Base-by-base conservation (phyloP, 1,140 invertebrate genomes). In the Drosophila lowei region DNA sequence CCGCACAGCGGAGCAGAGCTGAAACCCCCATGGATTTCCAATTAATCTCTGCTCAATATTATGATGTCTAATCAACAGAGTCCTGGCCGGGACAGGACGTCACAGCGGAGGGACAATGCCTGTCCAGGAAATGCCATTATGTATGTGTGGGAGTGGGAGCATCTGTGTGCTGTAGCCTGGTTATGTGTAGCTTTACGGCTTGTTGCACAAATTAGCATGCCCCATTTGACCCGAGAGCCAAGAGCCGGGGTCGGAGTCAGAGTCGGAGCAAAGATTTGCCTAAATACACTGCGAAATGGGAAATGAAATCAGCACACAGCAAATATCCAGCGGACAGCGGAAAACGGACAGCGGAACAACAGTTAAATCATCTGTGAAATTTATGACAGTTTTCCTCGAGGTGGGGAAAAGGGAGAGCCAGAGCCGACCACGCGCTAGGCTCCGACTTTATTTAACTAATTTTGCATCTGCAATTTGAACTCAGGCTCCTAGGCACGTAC, bases 161-260 rank as follows among this genome's bases (percentile, higher is more conserved):
- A 34, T 2, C 34, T 38, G 34, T 38, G 11, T 58, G 18, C 41
- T 30, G 44, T 64, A 42, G 49, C 62, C 34, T 54, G 49, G 74
- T 59, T 80, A 67, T 77, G 81, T 65, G 81, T 65, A 72, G 52
- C 48, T 77, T 85, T 53, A 80, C 81, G 81, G 58, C 77, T 74
- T 71, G 77, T 59, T 86, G 83, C 81, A 85, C 81, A 88, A 88
- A 85, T 85, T 86, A 79, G 73, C 70, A 81, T 64, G 78, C 55
- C 65, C 79, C 81, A 85, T 85, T 83, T 72, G 74, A 46, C 42
- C 46, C 28, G 55, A 25, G 13, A 50, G 30, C 15, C 30, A 8
- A 55, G 53, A 80, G 64, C 74, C 64, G 41, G 42, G 9, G 30
- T 8, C 6, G 6, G 28, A 30, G 28, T 30, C 7, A 3, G 30